phyloP scores from a whole-genome alignment of 37 sponge, comb jelly and placozoan genomes.

The Ephydatia muelleri region DNA sequence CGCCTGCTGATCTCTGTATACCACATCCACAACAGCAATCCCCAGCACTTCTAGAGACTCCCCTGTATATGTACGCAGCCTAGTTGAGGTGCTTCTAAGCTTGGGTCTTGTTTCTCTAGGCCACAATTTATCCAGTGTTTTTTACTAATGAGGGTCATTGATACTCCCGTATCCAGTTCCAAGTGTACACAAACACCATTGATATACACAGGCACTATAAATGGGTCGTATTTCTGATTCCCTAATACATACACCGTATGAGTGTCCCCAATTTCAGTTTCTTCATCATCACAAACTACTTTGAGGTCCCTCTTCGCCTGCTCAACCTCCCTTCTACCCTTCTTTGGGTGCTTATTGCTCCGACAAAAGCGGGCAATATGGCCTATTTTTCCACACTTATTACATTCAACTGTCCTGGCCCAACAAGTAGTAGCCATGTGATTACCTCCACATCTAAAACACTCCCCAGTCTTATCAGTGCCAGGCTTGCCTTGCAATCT shows the following conservation, averaged over 20 bases:
- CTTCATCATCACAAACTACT: background rate
- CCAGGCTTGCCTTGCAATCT: background rate
- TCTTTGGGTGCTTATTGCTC: background rate
- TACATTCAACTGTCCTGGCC: conserved; percentile 11
- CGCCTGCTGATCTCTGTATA: background rate
- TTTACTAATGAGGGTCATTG: conserved; percentile 13
- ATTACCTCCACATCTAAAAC: conserved; percentile 27
- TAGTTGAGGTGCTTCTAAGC: background rate
- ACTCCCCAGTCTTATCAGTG: background rate
- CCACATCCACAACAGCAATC: background rate
- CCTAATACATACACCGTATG: background rate
- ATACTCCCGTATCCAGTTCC: conserved; percentile 35
- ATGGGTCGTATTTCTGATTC: background rate
- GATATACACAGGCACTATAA: background rate
- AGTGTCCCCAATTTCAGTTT: background rate
- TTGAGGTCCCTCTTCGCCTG: background rate
- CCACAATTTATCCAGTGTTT: background rate
- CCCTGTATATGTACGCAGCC: conserved; percentile 41
- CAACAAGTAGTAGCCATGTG: conserved; percentile 6
- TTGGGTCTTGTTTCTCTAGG: too few relatives aligned
- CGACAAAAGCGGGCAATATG: conserved; percentile 30
- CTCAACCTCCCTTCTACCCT: background rate
- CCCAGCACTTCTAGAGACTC: conserved; percentile 27
- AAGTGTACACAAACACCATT: conserved; percentile 18
- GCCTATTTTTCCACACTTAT: background rate